phyloP scores from a whole-genome alignment of 2,888 invertebrate species.

The Druceiella hillmani region DNA sequence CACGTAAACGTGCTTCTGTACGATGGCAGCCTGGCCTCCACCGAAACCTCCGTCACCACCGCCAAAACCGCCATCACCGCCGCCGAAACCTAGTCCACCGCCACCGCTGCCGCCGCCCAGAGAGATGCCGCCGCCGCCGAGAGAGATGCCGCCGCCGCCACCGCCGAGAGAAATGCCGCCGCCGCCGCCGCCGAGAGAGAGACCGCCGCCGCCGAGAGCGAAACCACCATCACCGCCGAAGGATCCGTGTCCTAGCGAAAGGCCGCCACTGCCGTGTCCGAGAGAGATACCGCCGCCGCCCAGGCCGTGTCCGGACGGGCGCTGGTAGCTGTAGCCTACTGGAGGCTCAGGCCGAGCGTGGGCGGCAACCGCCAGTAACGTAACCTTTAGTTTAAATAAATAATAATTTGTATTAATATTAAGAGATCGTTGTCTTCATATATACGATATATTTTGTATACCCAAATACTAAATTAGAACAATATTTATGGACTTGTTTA shows the following conservation, averaged over 20 bases:
- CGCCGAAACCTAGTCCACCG: conserved; percentile 27
- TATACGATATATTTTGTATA: no score
- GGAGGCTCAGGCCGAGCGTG: conserved; percentile 49
- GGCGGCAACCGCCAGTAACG: conserved; percentile 46
- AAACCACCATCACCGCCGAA: conserved; percentile 29
- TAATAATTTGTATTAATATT: no score
- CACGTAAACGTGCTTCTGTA: conserved; percentile 85
- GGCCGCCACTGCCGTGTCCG: conserved; percentile 21
- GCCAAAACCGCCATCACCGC: conserved; percentile 37
- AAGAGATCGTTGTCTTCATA: no score
- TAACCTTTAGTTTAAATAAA: conserved; percentile 38
- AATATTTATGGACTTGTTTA: no score
- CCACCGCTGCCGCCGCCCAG: conserved; percentile 16
- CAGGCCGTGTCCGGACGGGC: conserved; percentile 34
- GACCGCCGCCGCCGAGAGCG: conserved; percentile 27
- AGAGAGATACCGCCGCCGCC: conserved; percentile 24
- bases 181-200: conserved; percentile 19
- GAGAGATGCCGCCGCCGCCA: conserved; percentile 30
- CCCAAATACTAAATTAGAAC: no score
- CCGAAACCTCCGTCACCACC: conserved; percentile 44
- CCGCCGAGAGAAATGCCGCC: conserved; percentile 26
- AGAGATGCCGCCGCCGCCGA: conserved; percentile 26
- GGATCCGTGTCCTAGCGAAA: conserved; percentile 14
- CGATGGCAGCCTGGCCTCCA: conserved; percentile 55
- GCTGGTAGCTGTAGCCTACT: conserved; percentile 46